Evolutionary conservation across 2,113 vertebrate species (phyloP), one percentile per base, ranked within the genome.

Genomic region (Thunnus thynnus): DNA sequence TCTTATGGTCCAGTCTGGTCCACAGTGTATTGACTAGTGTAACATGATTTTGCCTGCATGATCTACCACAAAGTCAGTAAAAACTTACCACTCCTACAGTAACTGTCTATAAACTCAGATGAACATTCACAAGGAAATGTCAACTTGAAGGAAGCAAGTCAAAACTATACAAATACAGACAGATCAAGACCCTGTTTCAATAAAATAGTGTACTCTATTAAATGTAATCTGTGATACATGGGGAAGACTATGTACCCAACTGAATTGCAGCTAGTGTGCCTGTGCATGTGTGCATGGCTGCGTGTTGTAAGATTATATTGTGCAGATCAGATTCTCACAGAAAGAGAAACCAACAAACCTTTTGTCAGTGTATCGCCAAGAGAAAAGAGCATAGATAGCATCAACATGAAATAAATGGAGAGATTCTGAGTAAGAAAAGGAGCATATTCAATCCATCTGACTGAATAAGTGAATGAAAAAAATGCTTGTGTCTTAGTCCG

Each of bases 221-320:
- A 77, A 87, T 76, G 51, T 71, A 73, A 84, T 71, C 25, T 22
- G 52, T 61, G 22, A 84, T 41, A 62, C 32, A 76, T 61, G 44
- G 50, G 64, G 69, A 76, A 83, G 61, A 55, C 72, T 54, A 32
- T 27, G 69, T 80, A 22, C 11, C 50, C n/a, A 32, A 36, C 3
- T 25, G 20, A 72, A 79, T 72, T 36, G 22, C 13, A 61, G 44
- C 62, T 51, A 50, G 57, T 58, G 58, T 55, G 30, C 73, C 3
- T 63, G 52, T 66, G 70, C 13, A 16, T 52, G 14, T 67, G 67
- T 41, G 32, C 10, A 30, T 0, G 51, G 41, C 46, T 63, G 41
- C 16, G 10, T 74, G 56, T 51, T 77, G 87, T 76, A 78, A 83
- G 66, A 56, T 84, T 58, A 87, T 80, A 76, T 61, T 74, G 73